These are phyloP conservation scores for Heliconius melpomene DNA, from an alignment of 1,140 invertebrate species.

Conservation along the genomic window DNA sequence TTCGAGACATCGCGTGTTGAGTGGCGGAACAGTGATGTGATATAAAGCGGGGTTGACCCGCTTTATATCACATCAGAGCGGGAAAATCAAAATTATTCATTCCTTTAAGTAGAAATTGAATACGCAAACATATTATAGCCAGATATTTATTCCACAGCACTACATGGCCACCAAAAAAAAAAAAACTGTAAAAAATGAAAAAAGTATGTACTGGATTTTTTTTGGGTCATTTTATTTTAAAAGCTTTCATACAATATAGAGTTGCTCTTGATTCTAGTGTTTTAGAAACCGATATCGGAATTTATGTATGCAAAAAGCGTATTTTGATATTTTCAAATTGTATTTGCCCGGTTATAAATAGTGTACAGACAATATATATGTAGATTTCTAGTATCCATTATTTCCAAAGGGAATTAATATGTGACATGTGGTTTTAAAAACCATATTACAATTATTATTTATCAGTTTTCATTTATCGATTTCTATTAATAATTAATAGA, in stretches of 20 bases:
- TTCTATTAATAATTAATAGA: too few species aligned
- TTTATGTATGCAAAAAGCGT: conserved; percentile 5
- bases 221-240: background rate
- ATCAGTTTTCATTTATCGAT: too few species aligned
- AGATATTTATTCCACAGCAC: background rate
- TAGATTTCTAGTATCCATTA: background rate
- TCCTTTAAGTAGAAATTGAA: too few species aligned
- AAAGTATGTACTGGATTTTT: background rate
- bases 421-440: too few species aligned
- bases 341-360: too few species aligned
- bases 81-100: too few species aligned
- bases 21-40: too few species aligned
- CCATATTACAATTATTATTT: too few species aligned
- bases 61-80: too few species aligned
- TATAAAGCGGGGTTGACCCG: too few species aligned
- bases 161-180: background rate
- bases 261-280: background rate
- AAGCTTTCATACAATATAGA: conserved; percentile 1
- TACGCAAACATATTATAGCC: too few species aligned
- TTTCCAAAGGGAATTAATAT: background rate
- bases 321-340: background rate
- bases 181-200: background rate
- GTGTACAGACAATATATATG: background rate
- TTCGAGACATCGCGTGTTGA: too few species aligned
- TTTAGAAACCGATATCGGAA: conserved; percentile 8